Conservation (phyloP, 2,113 vertebrate species). For the Gorilla gorilla region DNA sequence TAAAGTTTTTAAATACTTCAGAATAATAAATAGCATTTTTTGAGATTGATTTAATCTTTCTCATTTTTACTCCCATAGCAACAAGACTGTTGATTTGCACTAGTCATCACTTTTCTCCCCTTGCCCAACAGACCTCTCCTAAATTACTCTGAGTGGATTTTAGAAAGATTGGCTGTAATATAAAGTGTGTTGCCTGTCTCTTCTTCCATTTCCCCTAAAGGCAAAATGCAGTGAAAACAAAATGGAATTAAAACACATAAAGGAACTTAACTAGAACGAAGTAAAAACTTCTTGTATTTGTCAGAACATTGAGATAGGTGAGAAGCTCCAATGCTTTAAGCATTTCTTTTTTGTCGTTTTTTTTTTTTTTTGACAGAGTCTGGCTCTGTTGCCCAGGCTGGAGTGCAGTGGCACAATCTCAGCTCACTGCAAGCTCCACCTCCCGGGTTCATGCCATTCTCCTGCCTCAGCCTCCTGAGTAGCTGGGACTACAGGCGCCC, state of each 20-base stretch:
- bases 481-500: too few species aligned
- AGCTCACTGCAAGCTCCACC: too few species aligned
- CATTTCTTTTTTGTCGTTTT: background rate
- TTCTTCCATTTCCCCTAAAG: background rate
- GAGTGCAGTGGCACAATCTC: too few species aligned
- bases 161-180: background rate
- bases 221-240: constrained; percentile 8
- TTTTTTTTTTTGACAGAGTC: too few species aligned
- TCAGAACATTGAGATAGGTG: constrained; percentile 28
- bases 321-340: background rate
- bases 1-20: constrained; percentile 42
- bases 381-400: too few species aligned
- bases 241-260: constrained; percentile 21
- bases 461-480: too few species aligned
- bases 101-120: background rate
- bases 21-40: constrained; percentile 33
- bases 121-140: background rate
- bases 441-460: too few species aligned
- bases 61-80: background rate
- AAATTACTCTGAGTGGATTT: constrained; percentile 6
- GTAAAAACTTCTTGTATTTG: background rate
- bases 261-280: background rate
- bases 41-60: constrained; percentile 42
- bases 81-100: background rate
- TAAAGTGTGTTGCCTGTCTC: background rate